Conservation (phyloP, 1,140 invertebrate genomes). For the Camponotus floridanus region DNA sequence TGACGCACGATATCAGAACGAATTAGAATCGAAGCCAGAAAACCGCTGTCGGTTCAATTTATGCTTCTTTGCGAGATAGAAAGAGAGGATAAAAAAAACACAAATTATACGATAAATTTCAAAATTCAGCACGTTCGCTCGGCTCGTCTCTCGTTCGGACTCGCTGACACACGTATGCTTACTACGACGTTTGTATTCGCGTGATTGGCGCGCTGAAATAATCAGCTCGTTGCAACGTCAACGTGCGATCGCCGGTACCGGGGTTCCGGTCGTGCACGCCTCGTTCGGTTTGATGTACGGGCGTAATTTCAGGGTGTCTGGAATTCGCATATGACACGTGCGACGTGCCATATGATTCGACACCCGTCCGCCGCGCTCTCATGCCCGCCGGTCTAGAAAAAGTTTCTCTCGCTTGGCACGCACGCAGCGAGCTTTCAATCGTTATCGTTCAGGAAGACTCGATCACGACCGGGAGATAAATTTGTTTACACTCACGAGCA, state of each 20-base stretch:
- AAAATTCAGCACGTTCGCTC: constrained; percentile 54
- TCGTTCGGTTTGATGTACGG: constrained; percentile 69
- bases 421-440: constrained; percentile 53
- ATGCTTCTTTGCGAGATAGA: constrained; percentile 16
- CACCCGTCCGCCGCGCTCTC: constrained; percentile 50
- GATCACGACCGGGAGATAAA: constrained; percentile 50
- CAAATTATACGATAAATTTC: constrained; percentile 58
- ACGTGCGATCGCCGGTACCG: constrained; percentile 60
- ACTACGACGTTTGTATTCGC: constrained; percentile 65
- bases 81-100: constrained; percentile 23
- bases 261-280: constrained; percentile 58
- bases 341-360: constrained; percentile 63
- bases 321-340: constrained; percentile 70
- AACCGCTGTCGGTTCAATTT: not conserved
- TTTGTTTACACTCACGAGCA: constrained; percentile 41
- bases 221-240: constrained; percentile 74
- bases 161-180: constrained; percentile 51
- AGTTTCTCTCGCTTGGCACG: constrained; percentile 63
- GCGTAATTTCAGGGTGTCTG: constrained; percentile 70
- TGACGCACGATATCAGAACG: constrained; percentile 21
- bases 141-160: not conserved
- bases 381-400: constrained; percentile 59
- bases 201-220: constrained; percentile 66
- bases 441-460: constrained; percentile 22
- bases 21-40: constrained; percentile 13